Evolutionary conservation across 1,140 invertebrate species (phyloP), one percentile per base, ranked within the genome.

Genomic region (Hormaphis cornu): DNA sequence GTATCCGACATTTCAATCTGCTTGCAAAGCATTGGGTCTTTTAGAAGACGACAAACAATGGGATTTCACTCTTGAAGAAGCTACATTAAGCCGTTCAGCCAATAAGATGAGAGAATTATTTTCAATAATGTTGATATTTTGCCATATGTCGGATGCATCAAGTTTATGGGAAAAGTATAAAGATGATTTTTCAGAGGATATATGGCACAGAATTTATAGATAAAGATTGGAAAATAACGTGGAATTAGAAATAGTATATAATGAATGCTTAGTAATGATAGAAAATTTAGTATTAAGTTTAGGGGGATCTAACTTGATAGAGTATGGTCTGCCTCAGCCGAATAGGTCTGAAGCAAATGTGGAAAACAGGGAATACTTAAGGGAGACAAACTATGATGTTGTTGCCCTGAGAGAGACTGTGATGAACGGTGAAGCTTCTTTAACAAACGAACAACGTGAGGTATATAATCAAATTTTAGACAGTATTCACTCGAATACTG

Each of bases 11-110:
- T 78, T 74, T 70, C 69, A 76, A 72, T 72, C 70, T 35, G 76
- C 78, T 44, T 77, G 75, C 28, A 72, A 61, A 69, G 71, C 71
- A 37, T 24, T 74, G 20, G 73, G 73, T 35, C 69, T 80, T 7
- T 46, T 81, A 12, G 74, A 77, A 73, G 71, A 79, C 70, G 75
- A 79, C 69, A 28, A 69, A 14, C 73, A 77, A 40, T 78, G 77
- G 77, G 69, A 73, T 20, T 42, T 30, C n/a, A 44, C 72, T 30
- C 35, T 70, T 37, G 3, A 58, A 40, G 70, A 72, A 48, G 66
- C 72, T 35, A n/a, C 54, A 26, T 18, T 73, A 9, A 70, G 8
- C 42, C 12, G 14, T 20, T 40, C 69, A 52, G 24, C 70, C n/a
- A 22, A 26, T 12, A 63, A 58, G 59, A 37, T 74, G 14, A 35